These are phyloP conservation scores for Poecile atricapillus DNA, from an alignment of 2,113 vertebrate genomes.

Conservation along the genomic window DNA sequence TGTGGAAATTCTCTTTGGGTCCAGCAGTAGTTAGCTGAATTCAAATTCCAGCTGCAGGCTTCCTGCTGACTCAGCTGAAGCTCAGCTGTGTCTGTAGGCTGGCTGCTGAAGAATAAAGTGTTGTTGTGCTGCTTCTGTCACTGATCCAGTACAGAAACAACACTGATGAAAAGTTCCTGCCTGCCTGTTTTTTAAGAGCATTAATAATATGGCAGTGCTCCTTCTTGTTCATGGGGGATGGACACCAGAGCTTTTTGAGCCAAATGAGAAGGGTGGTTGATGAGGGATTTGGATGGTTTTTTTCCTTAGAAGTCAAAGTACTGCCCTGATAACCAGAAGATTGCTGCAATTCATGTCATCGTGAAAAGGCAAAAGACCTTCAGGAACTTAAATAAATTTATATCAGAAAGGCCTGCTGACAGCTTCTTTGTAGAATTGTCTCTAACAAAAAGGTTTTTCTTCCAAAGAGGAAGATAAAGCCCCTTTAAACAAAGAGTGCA, in stretches of 20 bases:
- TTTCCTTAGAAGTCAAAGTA: background rate
- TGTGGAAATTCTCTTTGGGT: background rate
- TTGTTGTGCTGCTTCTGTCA: background rate
- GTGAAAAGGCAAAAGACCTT: background rate
- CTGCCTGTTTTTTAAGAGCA: background rate
- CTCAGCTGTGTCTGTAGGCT: background rate
- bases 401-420: background rate
- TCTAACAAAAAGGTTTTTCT: background rate
- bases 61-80: background rate
- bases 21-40: background rate
- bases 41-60: background rate
- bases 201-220: background rate
- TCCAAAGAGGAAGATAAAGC: background rate
- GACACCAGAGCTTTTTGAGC: background rate
- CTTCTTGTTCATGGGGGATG: background rate
- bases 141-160: background rate
- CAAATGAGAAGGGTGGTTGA: background rate
- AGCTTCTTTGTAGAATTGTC: background rate
- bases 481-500: background rate
- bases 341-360: background rate
- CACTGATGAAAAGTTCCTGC: background rate
- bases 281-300: background rate
- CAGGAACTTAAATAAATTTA: background rate
- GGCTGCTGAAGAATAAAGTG: background rate
- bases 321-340: background rate